Evolutionary conservation across 2,797 vertebrate genomes (phyloP).

Genomic region (Rhinichthys osculus): DNA sequence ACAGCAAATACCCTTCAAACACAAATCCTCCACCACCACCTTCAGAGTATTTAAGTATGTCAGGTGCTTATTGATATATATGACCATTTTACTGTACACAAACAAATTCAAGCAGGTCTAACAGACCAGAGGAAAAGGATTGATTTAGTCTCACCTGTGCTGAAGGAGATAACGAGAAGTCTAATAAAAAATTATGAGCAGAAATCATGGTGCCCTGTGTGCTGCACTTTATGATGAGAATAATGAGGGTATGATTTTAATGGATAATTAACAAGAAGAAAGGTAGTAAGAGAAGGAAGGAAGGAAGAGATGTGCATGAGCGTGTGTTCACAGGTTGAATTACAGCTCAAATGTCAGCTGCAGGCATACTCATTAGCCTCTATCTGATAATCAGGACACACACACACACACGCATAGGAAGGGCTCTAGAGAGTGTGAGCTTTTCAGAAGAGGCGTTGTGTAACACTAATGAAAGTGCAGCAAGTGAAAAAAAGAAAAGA

Average conservation of each 20-base stretch:
- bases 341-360: slow-evolving; percentile 38
- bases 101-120: slow-evolving; percentile 1
- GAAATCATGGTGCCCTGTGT: neutral
- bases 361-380: slow-evolving; percentile 51
- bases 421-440: slow-evolving; percentile 32
- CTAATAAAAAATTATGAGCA: neutral
- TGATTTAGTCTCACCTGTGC: neutral
- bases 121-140: neutral
- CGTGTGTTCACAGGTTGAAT: slow-evolving; percentile 39
- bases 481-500: slow-evolving; percentile 6
- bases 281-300: neutral
- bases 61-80: neutral
- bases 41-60: slow-evolving; percentile 5
- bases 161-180: neutral
- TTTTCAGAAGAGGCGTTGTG: slow-evolving; percentile 28
- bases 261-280: slow-evolving; percentile 20
- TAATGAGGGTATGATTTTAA: slow-evolving; percentile 26
- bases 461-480: slow-evolving; percentile 41
- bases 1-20: slow-evolving; percentile 28
- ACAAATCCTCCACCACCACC: neutral
- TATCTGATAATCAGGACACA: slow-evolving; percentile 50
- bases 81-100: neutral
- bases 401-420: neutral
- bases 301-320: neutral
- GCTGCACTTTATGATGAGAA: neutral